A percentile compares a stretch with the other conserved stretches of the same genome.
Conservation (phyloP, 2,888 invertebrate species). For the Molorchus minor region DNA sequence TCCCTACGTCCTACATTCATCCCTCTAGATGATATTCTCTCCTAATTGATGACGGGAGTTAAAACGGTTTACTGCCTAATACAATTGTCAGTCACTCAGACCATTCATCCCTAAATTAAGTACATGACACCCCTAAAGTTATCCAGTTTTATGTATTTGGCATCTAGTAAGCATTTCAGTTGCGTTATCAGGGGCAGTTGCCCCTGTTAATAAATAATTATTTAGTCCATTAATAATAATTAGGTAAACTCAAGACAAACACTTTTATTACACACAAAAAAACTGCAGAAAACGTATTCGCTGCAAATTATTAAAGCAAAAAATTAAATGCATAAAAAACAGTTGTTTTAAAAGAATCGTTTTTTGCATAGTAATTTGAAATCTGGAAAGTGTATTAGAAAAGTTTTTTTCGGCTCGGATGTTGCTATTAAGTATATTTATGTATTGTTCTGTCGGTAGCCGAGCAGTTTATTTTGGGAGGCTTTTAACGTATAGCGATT, state of each 20-base stretch:
- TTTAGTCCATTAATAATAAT: too few relatives aligned
- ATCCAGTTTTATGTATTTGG: slow-evolving; percentile 1
- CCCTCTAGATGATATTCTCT: slow-evolving; percentile 38
- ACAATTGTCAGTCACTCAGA: slow-evolving; percentile 32
- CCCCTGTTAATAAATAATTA: too few relatives aligned
- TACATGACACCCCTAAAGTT: slow-evolving; percentile 21
- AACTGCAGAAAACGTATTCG: too few relatives aligned
- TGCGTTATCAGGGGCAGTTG: too few relatives aligned
- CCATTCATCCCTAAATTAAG: slow-evolving; percentile 33
- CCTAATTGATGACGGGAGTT: slow-evolving; percentile 39
- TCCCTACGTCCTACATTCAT: slow-evolving; percentile 35
- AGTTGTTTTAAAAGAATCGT: too few relatives aligned
- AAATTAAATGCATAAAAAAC: too few relatives aligned
- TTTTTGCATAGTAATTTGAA: too few relatives aligned
- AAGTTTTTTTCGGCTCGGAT: slow-evolving; percentile 9
- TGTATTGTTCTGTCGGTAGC: slow-evolving; percentile 36
- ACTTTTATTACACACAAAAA: too few relatives aligned
- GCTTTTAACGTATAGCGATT: slow-evolving; percentile 50
- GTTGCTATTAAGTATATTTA: slow-evolving; percentile 28
- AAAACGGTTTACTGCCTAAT: slow-evolving; percentile 33
- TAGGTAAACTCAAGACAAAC: too few relatives aligned
- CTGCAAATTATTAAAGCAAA: too few relatives aligned
- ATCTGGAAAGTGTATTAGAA: slow-evolving; percentile 8
- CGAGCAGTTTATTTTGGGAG: slow-evolving; percentile 42
- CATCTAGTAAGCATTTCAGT: not conserved